Evolutionary conservation across 2,113 vertebrate species (phyloP).

Genomic region (Spermophilus dauricus): DNA sequence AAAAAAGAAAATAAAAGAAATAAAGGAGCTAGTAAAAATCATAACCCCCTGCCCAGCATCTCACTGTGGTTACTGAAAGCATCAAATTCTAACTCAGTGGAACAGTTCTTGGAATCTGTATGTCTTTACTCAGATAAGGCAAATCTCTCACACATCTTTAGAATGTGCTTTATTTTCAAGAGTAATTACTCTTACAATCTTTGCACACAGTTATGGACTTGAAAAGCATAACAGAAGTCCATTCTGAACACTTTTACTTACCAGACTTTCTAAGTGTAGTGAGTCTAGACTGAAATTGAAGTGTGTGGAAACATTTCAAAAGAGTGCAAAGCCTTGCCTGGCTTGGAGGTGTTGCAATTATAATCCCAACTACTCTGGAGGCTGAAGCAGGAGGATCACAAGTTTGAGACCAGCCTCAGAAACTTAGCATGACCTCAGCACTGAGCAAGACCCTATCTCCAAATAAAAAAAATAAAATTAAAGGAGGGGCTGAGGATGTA

Average conservation of each 20-base stretch:
- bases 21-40: not conserved
- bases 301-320: not conserved
- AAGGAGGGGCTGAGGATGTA: not conserved
- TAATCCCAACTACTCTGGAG: too few species aligned
- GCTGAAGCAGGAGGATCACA: too few species aligned
- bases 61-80: not conserved
- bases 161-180: not conserved
- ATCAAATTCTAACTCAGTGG: not conserved
- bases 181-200: not conserved
- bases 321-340: not conserved
- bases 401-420: too few species aligned
- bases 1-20: too few species aligned
- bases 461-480: too few species aligned
- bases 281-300: not conserved
- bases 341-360: too few species aligned
- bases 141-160: constrained; percentile 12
- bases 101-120: not conserved
- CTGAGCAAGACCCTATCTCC: too few species aligned
- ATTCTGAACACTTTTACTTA: not conserved
- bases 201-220: not conserved
- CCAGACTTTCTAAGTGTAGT: not conserved
- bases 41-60: not conserved
- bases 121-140: not conserved
- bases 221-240: not conserved
- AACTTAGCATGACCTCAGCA: too few species aligned